A percentile compares a stretch with the other conserved stretches of the same genome.
Evolutionary conservation across 2,797 vertebrate species (phyloP).

Genomic region (Pangasius djambal): DNA sequence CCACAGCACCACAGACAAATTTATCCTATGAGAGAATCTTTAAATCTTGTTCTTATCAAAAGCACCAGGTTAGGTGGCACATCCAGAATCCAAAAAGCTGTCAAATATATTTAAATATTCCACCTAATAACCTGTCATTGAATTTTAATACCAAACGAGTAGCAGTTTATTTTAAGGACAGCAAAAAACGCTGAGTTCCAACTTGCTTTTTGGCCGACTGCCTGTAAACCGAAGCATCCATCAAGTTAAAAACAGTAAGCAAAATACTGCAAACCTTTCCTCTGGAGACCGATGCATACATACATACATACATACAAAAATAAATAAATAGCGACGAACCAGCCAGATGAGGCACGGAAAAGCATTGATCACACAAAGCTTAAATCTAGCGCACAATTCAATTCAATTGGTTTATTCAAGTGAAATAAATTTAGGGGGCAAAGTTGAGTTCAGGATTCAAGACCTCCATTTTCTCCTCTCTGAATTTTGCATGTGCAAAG

Average conservation of each 20-base stretch:
- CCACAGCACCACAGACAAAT: neutral
- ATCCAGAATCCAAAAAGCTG: neutral
- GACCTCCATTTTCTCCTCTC: neutral
- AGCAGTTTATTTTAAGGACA: neutral
- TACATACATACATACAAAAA: neutral
- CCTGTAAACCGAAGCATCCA: conserved; percentile 5
- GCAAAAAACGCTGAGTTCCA: neutral
- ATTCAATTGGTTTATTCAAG: neutral
- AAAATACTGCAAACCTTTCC: neutral
- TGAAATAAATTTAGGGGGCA: conserved; percentile 5
- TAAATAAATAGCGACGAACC: conserved; percentile 6
- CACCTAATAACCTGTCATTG: neutral
- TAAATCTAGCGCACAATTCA: neutral
- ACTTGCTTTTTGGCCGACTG: conserved; percentile 6
- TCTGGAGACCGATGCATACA: neutral
- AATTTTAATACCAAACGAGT: neutral
- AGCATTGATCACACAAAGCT: conserved; percentile 13
- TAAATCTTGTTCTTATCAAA: neutral
- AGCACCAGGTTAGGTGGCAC: too few species aligned
- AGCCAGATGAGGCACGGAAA: neutral
- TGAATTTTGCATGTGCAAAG: neutral
- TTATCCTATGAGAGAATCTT: neutral
- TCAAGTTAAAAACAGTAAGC: conserved; percentile 27
- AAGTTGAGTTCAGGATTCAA: conserved; percentile 5
- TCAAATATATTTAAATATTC: neutral